Percentiles rank a stretch among this genome's conserved stretches.
Conservation (phyloP, 2,797 vertebrate genomes). For the Tenualosa thibaudeaui region DNA sequence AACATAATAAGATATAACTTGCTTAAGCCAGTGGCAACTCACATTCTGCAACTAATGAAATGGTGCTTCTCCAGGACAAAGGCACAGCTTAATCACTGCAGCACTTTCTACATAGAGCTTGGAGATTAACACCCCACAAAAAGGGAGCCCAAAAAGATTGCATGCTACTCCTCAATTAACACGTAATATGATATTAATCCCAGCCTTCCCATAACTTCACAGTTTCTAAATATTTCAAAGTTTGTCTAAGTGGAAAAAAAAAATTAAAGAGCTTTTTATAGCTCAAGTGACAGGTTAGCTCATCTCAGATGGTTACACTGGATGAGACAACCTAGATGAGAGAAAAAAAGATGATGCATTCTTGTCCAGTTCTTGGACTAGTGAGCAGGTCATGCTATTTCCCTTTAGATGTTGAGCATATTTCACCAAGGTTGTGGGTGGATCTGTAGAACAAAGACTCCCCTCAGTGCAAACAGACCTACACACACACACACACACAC, state of each 20-base stretch:
- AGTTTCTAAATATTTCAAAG: background rate
- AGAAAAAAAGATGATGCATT: background rate
- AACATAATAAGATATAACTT: too few relatives aligned
- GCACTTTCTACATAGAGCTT: background rate
- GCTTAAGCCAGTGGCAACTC: too few relatives aligned
- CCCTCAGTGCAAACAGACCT: background rate
- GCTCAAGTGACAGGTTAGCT: background rate
- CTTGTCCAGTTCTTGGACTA: background rate
- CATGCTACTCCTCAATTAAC: background rate
- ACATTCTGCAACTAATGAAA: too few relatives aligned
- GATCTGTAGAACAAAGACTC: background rate
- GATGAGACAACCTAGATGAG: too few relatives aligned
- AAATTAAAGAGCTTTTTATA: too few relatives aligned
- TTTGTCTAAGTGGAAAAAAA: background rate
- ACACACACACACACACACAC: background rate
- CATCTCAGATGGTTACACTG: background rate
- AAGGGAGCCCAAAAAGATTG: background rate
- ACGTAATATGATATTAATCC: background rate
- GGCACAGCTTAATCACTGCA: background rate
- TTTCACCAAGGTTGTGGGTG: background rate
- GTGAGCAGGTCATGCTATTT: background rate
- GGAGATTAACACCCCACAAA: background rate
- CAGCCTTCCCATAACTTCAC: background rate
- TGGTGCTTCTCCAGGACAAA: background rate
- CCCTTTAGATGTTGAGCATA: background rate